Base-by-base conservation (phyloP, 2,113 vertebrate species). In the Acrocephalus kingi region DNA sequence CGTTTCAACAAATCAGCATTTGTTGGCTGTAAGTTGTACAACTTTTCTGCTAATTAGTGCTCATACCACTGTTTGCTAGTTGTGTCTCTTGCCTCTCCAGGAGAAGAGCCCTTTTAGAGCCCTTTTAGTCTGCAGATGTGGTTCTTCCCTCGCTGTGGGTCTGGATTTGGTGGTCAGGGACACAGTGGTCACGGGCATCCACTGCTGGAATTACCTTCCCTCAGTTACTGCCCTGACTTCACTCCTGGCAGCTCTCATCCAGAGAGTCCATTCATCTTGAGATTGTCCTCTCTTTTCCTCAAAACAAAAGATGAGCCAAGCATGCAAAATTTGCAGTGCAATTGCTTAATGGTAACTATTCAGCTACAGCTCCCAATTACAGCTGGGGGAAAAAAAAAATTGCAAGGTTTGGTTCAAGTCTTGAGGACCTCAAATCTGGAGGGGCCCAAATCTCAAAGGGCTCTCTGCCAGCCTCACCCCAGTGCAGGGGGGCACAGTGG, bases 111-210 rank as follows among this genome's bases (percentile, higher is more conserved):
- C 20, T 74, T 46, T 35, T 15, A 35, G 35, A 35, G 35, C 35
- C 35, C 35, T 35, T 35, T 35, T 9, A 22, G 33, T 19, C 7
- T 22, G 11, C n/a, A 4, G 24, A 23, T 1, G 1, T 4, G 15
- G 35, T 9, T 45, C 11, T 45, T n/a, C 33, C 27, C 8, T 43
- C 13, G 8, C 3, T 15, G 12, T 10, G 35, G 10, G 22, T 21
- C 0, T 0, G 61, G 11, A 18, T 39, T 31, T 37, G 24, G 41
- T 25, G 30, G 30, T n/a, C 66, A 17, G 0, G 11, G 56, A 24
- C 15, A 6, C 28, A 3, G 19, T 14, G 35, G 10, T 19, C 43
- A 11, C 0, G 0, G 43, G 11, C 35, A 22, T 22, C 13, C 45
- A 2, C 52, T 28, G 28, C 23, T 37, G 37, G 52, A 67, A 39